Evolutionary conservation across 2,797 vertebrate genomes (phyloP).

Genomic region (Perodicticus potto): DNA sequence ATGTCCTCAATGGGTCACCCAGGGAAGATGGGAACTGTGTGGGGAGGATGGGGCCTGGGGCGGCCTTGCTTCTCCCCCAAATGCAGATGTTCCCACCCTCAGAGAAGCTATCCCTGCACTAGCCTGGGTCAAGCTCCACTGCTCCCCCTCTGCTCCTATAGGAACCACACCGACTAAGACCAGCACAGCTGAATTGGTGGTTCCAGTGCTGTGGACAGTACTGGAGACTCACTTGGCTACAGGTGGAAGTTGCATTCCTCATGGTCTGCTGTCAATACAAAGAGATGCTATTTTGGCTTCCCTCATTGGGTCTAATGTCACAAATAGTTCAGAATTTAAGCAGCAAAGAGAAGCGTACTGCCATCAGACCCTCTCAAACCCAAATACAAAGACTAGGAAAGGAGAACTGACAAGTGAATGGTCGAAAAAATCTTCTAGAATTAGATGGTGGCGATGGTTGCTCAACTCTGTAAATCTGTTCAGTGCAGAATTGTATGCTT

Average conservation of each 20-base stretch:
- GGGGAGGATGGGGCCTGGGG: not conserved
- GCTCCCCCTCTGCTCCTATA: not conserved
- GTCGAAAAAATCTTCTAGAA: not conserved
- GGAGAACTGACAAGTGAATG: not conserved
- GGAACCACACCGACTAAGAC: fast-evolving
- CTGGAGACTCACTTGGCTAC: not conserved
- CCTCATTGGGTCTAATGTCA: not conserved
- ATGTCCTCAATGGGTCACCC: not conserved
- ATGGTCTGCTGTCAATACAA: not conserved
- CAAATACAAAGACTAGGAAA: not conserved
- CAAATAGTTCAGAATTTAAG: not conserved
- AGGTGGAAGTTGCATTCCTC: not conserved
- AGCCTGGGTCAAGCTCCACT: no score
- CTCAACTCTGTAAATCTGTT: not conserved
- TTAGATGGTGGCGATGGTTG: not conserved
- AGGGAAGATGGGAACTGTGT: not conserved
- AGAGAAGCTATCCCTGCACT: not conserved
- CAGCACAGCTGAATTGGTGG: not conserved
- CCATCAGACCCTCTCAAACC: not conserved
- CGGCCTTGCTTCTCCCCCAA: fast-evolving
- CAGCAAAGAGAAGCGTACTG: not conserved
- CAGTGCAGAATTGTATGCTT: not conserved
- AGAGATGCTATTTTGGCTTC: not conserved
- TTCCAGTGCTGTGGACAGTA: not conserved
- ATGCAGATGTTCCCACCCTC: not conserved